A percentile compares a stretch with the other conserved stretches of the same genome.
Conservation (phyloP, 64 coral and sea anemone genomes). For the Montipora capricornis region DNA sequence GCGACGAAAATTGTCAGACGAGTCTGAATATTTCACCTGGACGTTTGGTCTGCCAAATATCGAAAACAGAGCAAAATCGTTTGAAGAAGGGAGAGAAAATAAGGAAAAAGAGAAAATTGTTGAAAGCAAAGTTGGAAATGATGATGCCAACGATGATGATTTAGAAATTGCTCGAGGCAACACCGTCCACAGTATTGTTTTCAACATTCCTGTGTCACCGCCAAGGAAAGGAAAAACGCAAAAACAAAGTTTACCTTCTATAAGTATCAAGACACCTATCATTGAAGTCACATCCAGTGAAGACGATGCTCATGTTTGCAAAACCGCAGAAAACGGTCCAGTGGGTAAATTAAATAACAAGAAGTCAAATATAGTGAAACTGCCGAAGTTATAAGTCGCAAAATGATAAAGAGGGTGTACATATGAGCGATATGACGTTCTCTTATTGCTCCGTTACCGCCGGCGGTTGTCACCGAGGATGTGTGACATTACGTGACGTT, state of each 20-base stretch:
- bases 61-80: slow-evolving; percentile 12
- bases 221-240: background rate
- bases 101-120: slow-evolving; percentile 23
- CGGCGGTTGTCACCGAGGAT: too few relatives aligned
- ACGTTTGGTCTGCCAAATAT: slow-evolving; percentile 72
- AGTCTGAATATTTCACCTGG: slow-evolving; percentile 93
- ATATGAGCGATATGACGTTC: too few relatives aligned
- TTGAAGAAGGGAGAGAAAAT: background rate
- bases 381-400: slow-evolving; percentile 24
- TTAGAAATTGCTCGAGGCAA: background rate
- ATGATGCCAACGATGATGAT: background rate
- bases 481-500: too few relatives aligned
- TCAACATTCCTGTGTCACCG: slow-evolving; percentile 19
- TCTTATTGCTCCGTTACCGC: too few relatives aligned
- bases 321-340: background rate
- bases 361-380: background rate
- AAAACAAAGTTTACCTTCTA: background rate
- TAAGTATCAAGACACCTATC: background rate
- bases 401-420: too few relatives aligned
- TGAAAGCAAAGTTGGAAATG: background rate
- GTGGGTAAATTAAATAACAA: background rate
- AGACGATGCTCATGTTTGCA: background rate
- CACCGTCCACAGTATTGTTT: slow-evolving; percentile 9
- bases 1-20: slow-evolving; percentile 67
- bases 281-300: background rate